Base-by-base conservation (phyloP, 2,797 vertebrate species). In the Leptodactylus fallax region DNA sequence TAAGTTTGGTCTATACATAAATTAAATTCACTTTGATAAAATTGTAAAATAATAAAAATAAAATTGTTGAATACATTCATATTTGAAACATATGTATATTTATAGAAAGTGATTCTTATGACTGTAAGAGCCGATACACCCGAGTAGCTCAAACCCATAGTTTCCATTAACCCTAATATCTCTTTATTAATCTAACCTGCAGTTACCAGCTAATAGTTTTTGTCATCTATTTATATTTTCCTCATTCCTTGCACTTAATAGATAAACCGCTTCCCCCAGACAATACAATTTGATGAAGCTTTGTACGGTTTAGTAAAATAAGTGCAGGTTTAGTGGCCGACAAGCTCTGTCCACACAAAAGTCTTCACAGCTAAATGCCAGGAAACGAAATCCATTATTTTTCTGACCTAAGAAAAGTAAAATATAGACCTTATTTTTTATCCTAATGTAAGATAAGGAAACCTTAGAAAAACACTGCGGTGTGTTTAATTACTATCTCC, bases 401-500 rank as follows among this genome's bases (percentile, higher is more conserved):
- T 89, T 83, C 16, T 91, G 45, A 51, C 82, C 77, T 58, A 85
- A 21, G 45, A 85, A 79, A 85, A 72, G 82, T 81, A 84, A 85
- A 92, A 87, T 36, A 21, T 85, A 88, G 91, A 90, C 61, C 90
- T 90, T 90, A 88, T 90, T 90, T 74, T 87, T 90, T 89, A 83
- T 0, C 67, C 87, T 86, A 90, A 91, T 91, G 90, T 90, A 90
- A 92, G 90, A 90, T 90, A 91, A 92, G 88, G 79, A 25, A 90
- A 90, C 79, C 83, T 85, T 67, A 36, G 0, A 79, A 82, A 90
- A 91, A 90, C 90, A 84, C 67, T 71, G 23, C 79, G 91, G 91
- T 90, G 89, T 69, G 86, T 91, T 92, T 88, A 90, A 91, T 90
- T 91, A 91, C 90, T 90, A 90, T 90, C 90, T 91, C 91, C 90